Conservation (phyloP, 2,888 invertebrate genomes). For the Dasypolia templi region DNA sequence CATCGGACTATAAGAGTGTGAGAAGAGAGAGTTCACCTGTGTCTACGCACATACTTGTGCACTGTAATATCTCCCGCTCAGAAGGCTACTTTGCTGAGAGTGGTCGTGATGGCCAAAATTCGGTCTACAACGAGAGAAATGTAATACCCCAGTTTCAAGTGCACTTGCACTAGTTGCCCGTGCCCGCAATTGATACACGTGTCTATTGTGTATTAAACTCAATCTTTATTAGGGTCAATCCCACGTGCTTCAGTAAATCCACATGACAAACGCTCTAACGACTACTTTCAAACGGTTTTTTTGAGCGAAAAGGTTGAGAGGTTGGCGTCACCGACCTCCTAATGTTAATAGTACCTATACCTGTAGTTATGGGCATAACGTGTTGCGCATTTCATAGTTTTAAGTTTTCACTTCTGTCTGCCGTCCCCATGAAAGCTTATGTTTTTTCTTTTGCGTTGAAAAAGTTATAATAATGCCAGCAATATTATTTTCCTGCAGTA, state of each 20-base stretch:
- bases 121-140: not conserved
- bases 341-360: too few relatives aligned
- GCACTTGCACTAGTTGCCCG: not conserved
- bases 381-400: too few relatives aligned
- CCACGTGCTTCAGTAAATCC: not conserved
- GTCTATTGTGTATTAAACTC: not conserved
- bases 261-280: not conserved
- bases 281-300: not conserved
- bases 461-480: not conserved
- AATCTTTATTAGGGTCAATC: not conserved
- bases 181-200: too few relatives aligned
- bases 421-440: too few relatives aligned
- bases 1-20: not conserved
- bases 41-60: not conserved
- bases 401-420: too few relatives aligned
- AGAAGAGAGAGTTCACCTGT: not conserved
- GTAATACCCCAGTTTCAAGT: not conserved
- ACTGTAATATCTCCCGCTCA: not conserved
- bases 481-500: constrained; percentile 48
- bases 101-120: not conserved
- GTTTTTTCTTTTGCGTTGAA: not conserved
- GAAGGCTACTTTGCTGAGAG: not conserved
- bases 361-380: too few relatives aligned
- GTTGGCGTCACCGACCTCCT: too few relatives aligned
- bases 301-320: too few relatives aligned